Evolutionary conservation across 2,113 vertebrate genomes (phyloP).

Genomic region (Heterotis niloticus): DNA sequence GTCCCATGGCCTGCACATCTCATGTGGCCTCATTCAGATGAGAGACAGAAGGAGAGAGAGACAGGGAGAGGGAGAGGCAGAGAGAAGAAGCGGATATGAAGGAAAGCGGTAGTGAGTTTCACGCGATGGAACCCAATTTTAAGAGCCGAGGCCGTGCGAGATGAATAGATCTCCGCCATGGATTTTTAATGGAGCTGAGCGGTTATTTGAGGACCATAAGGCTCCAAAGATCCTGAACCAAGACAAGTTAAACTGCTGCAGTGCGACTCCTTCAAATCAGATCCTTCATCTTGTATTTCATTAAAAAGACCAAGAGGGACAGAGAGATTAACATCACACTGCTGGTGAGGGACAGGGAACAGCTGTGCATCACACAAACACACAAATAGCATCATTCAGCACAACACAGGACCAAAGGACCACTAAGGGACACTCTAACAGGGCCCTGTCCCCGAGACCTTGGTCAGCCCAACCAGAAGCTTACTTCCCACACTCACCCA

Average conservation of each 20-base stretch:
- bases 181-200: slow-evolving; percentile 37
- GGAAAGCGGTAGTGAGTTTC: background rate
- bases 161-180: slow-evolving; percentile 35
- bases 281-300: background rate
- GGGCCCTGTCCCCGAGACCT: too few species aligned
- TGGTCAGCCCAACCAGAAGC: too few species aligned
- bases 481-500: too few species aligned
- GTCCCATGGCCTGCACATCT: too few species aligned
- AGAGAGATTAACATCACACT: background rate
- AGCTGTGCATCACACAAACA: too few species aligned
- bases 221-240: background rate
- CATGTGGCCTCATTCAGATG: too few species aligned
- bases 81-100: background rate
- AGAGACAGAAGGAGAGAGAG: background rate
- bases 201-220: slow-evolving; percentile 32
- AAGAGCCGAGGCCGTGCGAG: slow-evolving; percentile 14
- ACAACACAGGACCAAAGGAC: too few species aligned
- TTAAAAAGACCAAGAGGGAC: background rate
- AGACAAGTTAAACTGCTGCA: background rate
- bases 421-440: too few species aligned
- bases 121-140: too few species aligned
- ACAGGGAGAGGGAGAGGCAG: background rate
- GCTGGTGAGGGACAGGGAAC: background rate
- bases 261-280: background rate
- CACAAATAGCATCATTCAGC: too few species aligned